Percentiles rank a stretch among this genome's conserved stretches.
phyloP scores from a whole-genome alignment of 2,888 invertebrate species.

The Ornithoptera priamus region DNA sequence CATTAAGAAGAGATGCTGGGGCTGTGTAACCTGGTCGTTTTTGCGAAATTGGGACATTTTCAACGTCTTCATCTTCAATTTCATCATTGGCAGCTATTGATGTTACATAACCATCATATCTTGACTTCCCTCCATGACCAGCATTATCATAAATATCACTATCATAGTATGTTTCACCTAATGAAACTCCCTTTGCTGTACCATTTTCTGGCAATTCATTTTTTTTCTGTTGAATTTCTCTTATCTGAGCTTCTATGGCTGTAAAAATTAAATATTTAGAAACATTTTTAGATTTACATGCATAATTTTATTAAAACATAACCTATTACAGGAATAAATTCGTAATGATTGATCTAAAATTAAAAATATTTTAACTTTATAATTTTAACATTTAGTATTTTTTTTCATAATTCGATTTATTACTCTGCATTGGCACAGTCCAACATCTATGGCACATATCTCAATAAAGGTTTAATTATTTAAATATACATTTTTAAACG shows the following conservation, averaged over 20 bases:
- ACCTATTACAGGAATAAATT: too few species aligned
- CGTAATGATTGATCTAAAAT: too few species aligned
- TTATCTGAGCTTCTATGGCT: constrained; percentile 97
- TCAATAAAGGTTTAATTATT: too few species aligned
- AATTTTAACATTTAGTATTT: too few species aligned
- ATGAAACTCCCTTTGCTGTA: constrained; percentile 88
- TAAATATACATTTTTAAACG: too few species aligned
- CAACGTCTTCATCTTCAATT: constrained; percentile 95
- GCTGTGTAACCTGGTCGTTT: constrained; percentile 91
- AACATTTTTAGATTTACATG: neutral
- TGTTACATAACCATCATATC: constrained; percentile 96
- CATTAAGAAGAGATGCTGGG: constrained; percentile 93
- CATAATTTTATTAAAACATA: too few species aligned
- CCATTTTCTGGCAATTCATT: constrained; percentile 85
- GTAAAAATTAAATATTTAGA: constrained; percentile 52
- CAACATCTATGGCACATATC: too few species aligned
- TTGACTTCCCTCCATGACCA: constrained; percentile 82
- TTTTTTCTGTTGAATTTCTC: constrained; percentile 93
- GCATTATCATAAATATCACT: constrained; percentile 94
- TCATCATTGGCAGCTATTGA: constrained; percentile 98
- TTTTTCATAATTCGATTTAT: too few species aligned
- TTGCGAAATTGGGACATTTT: constrained; percentile 85
- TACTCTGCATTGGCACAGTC: too few species aligned
- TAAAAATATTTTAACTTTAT: too few species aligned
- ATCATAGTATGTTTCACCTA: constrained; percentile 94